Evolutionary conservation across 1,140 invertebrate genomes (phyloP).

Genomic region (Thrips palmi): DNA sequence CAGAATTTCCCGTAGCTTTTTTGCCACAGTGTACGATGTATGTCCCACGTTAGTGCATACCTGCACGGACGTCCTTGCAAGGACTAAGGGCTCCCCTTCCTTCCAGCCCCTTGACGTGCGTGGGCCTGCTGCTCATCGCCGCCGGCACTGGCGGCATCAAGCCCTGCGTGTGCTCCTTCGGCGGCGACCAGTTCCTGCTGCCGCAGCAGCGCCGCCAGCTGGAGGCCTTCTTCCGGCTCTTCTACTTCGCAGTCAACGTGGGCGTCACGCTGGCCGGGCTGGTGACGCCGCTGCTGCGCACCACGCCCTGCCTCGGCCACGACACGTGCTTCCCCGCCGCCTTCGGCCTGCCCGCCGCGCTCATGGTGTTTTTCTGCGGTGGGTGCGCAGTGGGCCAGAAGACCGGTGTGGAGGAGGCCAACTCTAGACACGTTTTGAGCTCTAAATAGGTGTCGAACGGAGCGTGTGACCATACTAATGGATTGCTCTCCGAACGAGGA

Average conservation of each 20-base stretch:
- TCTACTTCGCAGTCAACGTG: conserved; percentile 87
- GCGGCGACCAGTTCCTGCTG: conserved; percentile 86
- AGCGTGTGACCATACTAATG: too few relatives aligned
- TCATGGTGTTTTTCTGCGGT: conserved; percentile 73
- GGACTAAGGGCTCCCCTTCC: too few relatives aligned
- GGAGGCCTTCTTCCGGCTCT: conserved; percentile 76
- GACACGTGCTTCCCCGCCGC: conserved; percentile 74
- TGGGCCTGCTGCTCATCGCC: conserved; percentile 66
- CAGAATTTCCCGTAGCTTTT: too few relatives aligned
- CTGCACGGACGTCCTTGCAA: too few relatives aligned
- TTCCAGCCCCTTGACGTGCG: conserved; percentile 46
- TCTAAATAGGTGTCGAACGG: too few relatives aligned
- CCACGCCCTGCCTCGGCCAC: conserved; percentile 64
- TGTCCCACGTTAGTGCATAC: too few relatives aligned
- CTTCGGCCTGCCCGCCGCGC: conserved; percentile 73
- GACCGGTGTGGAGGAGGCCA: too few relatives aligned
- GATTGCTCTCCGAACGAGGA: too few relatives aligned
- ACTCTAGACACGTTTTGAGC: too few relatives aligned
- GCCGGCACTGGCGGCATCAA: conserved; percentile 94
- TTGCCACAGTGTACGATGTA: too few relatives aligned
- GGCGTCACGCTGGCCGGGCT: conserved; percentile 81
- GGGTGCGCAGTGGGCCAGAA: too few relatives aligned
- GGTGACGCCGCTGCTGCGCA: conserved; percentile 70
- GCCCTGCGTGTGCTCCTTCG: conserved; percentile 91
- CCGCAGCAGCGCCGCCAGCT: conserved; percentile 59